These are phyloP conservation scores for Brachyhypopomus gauderio DNA, from an alignment of 2,113 vertebrate species.

Conservation along the genomic window DNA sequence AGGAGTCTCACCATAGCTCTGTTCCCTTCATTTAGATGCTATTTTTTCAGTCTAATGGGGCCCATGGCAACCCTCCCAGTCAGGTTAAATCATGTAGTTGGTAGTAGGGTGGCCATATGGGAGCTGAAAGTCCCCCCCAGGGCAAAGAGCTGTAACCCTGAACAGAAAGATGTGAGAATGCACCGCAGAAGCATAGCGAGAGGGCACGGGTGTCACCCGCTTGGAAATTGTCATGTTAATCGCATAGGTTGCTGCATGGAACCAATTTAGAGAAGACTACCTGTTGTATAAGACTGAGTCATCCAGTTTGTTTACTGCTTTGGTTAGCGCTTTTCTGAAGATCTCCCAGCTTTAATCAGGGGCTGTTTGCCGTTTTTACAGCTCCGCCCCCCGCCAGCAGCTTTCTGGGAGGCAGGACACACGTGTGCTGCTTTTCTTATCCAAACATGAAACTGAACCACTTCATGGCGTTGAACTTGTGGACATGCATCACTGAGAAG, in stretches of 20 bases:
- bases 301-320: background rate
- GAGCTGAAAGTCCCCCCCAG: background rate
- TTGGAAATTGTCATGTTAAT: background rate
- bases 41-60: background rate
- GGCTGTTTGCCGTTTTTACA: background rate
- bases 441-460: background rate
- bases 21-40: background rate
- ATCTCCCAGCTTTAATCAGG: background rate
- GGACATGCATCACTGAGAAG: background rate
- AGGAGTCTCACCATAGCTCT: background rate
- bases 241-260: background rate
- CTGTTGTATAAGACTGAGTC: background rate
- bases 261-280: background rate
- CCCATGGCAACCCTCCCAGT: conserved; percentile 2
- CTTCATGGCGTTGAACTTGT: background rate
- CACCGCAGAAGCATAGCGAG: background rate
- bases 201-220: background rate
- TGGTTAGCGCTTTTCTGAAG: background rate
- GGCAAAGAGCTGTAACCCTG: conserved; percentile 4
- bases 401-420: background rate
- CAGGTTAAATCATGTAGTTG: conserved; percentile 7
- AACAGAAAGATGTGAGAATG: background rate
- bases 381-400: background rate
- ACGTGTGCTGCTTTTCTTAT: no score
- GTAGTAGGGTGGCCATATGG: background rate